A percentile compares a stretch with the other conserved stretches of the same genome.
These are phyloP conservation scores for Entomyzon cyanotis DNA, from an alignment of 2,113 vertebrate species.

Conservation along the genomic window DNA sequence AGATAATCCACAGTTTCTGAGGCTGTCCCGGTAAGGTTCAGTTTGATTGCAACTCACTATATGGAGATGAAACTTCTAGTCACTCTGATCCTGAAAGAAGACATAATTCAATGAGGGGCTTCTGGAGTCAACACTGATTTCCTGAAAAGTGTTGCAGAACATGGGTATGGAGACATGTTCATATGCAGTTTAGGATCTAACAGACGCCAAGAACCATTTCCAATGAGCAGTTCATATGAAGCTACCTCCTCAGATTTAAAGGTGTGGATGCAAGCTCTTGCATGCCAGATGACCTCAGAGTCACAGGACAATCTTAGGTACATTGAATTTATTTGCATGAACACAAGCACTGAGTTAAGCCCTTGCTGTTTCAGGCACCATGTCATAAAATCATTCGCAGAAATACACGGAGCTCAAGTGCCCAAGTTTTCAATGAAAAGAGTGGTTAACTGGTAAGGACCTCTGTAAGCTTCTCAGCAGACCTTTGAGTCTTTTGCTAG, in stretches of 20 bases:
- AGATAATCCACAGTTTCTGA: background rate
- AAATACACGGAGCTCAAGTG: background rate
- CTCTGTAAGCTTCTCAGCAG: background rate
- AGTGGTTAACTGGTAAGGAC: background rate
- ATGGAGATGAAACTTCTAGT: background rate
- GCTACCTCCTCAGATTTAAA: background rate
- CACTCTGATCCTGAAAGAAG: background rate
- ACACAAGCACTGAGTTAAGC: background rate
- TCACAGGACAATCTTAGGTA: background rate
- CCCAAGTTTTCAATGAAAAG: background rate
- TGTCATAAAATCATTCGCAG: background rate
- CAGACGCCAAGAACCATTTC: background rate
- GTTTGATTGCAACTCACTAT: background rate
- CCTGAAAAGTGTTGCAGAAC: background rate
- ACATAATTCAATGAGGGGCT: background rate
- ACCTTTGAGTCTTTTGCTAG: background rate
- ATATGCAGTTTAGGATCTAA: background rate
- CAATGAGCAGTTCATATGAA: background rate
- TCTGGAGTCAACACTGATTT: background rate
- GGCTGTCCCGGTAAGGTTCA: background rate
- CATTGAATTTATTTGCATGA: background rate
- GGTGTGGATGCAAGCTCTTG: background rate
- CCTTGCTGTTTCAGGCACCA: background rate
- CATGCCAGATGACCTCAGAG: background rate
- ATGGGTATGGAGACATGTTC: background rate